These are phyloP conservation scores for Neodiprion virginianus DNA, from an alignment of 1,140 invertebrate genomes.

Conservation along the genomic window DNA sequence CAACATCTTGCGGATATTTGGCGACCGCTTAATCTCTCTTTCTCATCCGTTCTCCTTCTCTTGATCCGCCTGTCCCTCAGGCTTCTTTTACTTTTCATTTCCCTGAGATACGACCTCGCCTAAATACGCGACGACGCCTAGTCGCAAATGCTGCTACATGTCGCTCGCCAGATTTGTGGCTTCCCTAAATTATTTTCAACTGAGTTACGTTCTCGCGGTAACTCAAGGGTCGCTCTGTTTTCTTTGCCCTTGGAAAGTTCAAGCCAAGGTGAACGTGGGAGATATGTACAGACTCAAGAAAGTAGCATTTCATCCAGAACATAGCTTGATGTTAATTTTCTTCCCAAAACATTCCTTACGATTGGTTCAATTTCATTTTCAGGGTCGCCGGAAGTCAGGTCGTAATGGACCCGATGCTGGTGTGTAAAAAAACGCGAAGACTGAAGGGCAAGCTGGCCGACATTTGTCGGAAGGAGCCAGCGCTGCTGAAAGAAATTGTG, in stretches of 20 bases:
- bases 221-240: not conserved
- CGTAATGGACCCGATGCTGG: slow-evolving; percentile 85
- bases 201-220: too few relatives aligned
- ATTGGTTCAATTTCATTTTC: slow-evolving; percentile 38
- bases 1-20: not conserved
- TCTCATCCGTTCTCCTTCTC: not conserved
- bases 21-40: slow-evolving; percentile 35
- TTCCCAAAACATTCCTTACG: slow-evolving; percentile 2
- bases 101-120: slow-evolving; percentile 25
- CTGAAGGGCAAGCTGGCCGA: slow-evolving; percentile 76
- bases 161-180: slow-evolving; percentile 31
- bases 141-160: slow-evolving; percentile 14
- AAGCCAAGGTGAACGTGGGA: not conserved
- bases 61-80: slow-evolving; percentile 3
- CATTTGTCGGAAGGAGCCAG: slow-evolving; percentile 78
- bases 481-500: slow-evolving; percentile 78
- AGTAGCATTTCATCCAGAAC: slow-evolving; percentile 34
- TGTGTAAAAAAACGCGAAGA: slow-evolving; percentile 83
- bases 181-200: slow-evolving; percentile 29
- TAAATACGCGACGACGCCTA: slow-evolving; percentile 32
- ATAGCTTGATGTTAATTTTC: slow-evolving; percentile 14
- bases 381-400: slow-evolving; percentile 83
- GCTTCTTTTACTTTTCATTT: slow-evolving; percentile 10
- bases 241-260: not conserved
- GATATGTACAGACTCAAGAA: not conserved